Evolutionary conservation across 2,888 invertebrate species (phyloP), one percentile per base, ranked within the genome.

Genomic region (Drosophila putrida): DNA sequence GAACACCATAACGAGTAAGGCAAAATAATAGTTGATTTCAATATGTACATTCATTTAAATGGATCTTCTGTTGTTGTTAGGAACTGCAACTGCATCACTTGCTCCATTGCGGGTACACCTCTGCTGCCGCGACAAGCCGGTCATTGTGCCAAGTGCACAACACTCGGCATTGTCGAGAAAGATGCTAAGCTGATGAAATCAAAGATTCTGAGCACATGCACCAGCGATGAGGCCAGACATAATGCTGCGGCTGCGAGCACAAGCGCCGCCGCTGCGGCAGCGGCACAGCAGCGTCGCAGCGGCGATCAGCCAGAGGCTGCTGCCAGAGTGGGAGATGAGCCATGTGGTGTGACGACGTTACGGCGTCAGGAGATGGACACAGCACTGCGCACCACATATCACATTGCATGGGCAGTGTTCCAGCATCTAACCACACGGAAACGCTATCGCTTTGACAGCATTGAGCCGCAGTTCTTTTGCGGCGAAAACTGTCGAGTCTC

Each of bases 381-480:
- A 6, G 59, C 75, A 3, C 59, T 85, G 71, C 70, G 90, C 64
- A 80, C 90, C 50, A 89, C 81, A 46, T 93, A 93, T 76, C 93
- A 93, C 71, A 82, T 93, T 39, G 90, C 92, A 55, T 93, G 93
- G 93, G 92, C 91, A 20, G 92, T 93, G 20, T 93, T 93, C 60
- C 91, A 91, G 55, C 92, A 93, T 81, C 71, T 92, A 54, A 79
- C 88, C 8, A 82, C 82, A 69, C 90, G 93, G 6, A 90, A 91
- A 75, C 92, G 90, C 36, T 93, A 91, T 77, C 85, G 88, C 35
- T 78, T 89, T 61, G 77, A 88, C 5, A 80, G 78, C 54, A 86
- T 92, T 66, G 91, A 91, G 49, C 84, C 88, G 59, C 87, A 91
- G 62, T 91, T 82, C 64, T 92, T 93, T 68, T 93, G 93, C 66